Base-by-base conservation (phyloP, 1,140 invertebrate genomes). In the Pissodes strobi region DNA sequence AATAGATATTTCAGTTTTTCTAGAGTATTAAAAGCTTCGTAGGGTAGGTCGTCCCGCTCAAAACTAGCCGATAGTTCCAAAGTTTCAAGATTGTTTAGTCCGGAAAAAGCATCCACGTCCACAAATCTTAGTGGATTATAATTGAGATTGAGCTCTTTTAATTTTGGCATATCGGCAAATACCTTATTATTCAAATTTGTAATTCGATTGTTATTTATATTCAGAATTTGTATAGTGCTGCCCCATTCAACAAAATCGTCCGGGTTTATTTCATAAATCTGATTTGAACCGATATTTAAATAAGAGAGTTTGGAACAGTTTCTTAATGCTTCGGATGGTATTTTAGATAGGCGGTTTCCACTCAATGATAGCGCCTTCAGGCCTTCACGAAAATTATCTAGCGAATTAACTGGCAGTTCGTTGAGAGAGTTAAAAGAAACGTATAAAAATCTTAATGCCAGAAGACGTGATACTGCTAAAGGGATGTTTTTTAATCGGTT, bases 231-330 rank as follows among this genome's bases (percentile, higher is more conserved):
- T n/a, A 95, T 79, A 71, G 87, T 88, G 19, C 84, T 83, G 10
- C 88, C 90, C 92, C 92, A 94, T n/a, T 85, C 83, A 18, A 76
- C 73, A 71, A 94, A 93, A 72, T 92, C 89, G 30, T 85, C 85
- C 9, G 86, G 83, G 41, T 85, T 82, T 48, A 95, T 85, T 69
- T 89, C 85, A 21, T 84, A 82, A 69, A 95, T 93, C 67, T 86
- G 86, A 75, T 95, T 95, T 74, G 94, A 93, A 22, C 90, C 92
- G 57, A 94, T 84, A 79, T 94, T 94, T 43, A 95, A 82, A 78
- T 94, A 92, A 10, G 89, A 82, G 38, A 95, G 80, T 61, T 83
- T 85, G 3, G 84, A 85, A 69, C 90, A 87, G 72, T 86, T 83
- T 67, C 82, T 82, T 17, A 95, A 75, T 0, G 87, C 83, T 21